phyloP scores from a whole-genome alignment of 2,113 vertebrate species.

The Mus pahari region DNA sequence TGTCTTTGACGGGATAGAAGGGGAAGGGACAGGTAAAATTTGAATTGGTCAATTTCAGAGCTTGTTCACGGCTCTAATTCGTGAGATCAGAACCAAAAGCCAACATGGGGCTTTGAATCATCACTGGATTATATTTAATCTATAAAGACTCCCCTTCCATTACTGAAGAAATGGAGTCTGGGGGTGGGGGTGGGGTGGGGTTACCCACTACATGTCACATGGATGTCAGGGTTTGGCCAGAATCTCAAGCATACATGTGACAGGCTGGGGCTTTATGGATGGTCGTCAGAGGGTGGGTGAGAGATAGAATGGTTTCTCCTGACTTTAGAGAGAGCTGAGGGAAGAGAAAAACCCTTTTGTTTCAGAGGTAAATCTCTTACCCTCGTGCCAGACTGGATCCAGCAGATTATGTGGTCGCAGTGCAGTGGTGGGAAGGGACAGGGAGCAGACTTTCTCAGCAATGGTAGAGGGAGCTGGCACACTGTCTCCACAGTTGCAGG shows the following conservation, averaged over 20 bases:
- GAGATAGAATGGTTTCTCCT: neutral
- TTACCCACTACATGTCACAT: neutral
- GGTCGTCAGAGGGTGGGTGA: neutral
- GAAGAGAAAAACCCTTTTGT: neutral
- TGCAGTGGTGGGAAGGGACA: fast-evolving
- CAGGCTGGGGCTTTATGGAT: neutral
- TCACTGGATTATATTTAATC: slow-evolving; percentile 70
- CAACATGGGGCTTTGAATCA: slow-evolving; percentile 55
- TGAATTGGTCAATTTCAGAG: slow-evolving; percentile 70
- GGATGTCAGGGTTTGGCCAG: slow-evolving; percentile 21
- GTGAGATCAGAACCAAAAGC: slow-evolving; percentile 72
- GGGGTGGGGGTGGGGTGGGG: neutral
- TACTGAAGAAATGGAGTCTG: slow-evolving; percentile 37
- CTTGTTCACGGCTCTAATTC: slow-evolving; percentile 61
- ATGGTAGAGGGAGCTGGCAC: neutral
- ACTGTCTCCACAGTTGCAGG: neutral
- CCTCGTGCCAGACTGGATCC: neutral
- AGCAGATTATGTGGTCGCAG: neutral
- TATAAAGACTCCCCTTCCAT: slow-evolving; percentile 60
- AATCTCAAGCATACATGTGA: slow-evolving; percentile 19
- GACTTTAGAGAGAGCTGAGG: neutral
- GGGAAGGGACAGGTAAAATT: slow-evolving; percentile 78
- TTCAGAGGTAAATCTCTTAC: neutral
- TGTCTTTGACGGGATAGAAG: slow-evolving; percentile 76
- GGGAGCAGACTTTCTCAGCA: neutral